These are phyloP conservation scores for Arion vulgaris DNA, from an alignment of 1,140 invertebrate genomes.

Conservation along the genomic window DNA sequence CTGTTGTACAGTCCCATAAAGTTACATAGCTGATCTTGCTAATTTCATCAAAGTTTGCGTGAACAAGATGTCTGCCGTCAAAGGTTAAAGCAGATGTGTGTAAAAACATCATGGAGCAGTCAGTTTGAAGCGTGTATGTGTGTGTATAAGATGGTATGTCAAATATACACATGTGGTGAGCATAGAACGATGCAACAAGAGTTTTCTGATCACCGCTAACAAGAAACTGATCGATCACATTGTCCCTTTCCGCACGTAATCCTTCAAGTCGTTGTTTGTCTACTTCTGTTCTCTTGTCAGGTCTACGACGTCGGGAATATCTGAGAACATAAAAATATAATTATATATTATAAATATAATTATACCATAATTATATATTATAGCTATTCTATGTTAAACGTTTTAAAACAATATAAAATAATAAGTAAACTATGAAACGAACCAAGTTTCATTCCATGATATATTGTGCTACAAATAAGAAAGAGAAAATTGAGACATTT, in stretches of 20 bases:
- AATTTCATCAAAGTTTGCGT: slow-evolving; percentile 69
- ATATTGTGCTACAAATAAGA: no score
- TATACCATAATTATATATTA: no score
- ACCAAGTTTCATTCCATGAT: no score
- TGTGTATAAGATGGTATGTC: slow-evolving; percentile 60
- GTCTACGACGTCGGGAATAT: slow-evolving; percentile 53
- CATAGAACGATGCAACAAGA: slow-evolving; percentile 70
- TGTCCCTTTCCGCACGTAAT: slow-evolving; percentile 65
- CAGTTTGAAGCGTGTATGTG: slow-evolving; percentile 63
- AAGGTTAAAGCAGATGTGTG: slow-evolving; percentile 64
- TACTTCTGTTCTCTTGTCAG: slow-evolving; percentile 56
- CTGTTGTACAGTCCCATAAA: slow-evolving; percentile 66
- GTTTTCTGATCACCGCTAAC: slow-evolving; percentile 64
- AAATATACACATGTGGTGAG: slow-evolving; percentile 70
- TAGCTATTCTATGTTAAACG: no score
- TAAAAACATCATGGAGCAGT: slow-evolving; percentile 67
- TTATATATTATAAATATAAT: neutral
- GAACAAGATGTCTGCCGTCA: slow-evolving; percentile 66
- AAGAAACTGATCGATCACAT: slow-evolving; percentile 67
- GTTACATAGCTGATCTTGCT: slow-evolving; percentile 70
- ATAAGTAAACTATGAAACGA: no score
- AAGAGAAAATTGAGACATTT: no score
- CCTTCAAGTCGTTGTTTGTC: slow-evolving; percentile 60
- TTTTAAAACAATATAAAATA: no score
- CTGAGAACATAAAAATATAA: slow-evolving; percentile 30